Base-by-base conservation (phyloP, 2,113 vertebrate species). In the Xenopus laevis region DNA sequence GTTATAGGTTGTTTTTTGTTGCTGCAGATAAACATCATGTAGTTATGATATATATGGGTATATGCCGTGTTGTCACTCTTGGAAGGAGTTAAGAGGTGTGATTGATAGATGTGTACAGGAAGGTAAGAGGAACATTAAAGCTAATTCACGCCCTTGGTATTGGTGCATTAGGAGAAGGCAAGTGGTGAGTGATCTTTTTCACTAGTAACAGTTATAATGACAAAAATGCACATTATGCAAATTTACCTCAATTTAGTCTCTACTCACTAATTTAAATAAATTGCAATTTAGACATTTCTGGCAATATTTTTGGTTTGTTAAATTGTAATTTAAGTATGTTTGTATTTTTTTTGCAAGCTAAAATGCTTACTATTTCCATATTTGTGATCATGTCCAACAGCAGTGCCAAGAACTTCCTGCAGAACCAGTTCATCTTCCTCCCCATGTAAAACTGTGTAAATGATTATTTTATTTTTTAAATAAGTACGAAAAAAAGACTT, bases 371-470 rank as follows among this genome's bases (percentile, higher is more conserved):
- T 20, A 12, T 21, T 20, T 11, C 68, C 57, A 21, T 62, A 52
- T 17, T 16, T 62, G 40, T 12, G 23, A 58, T 65, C 45, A 9
- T 62, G 65, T 52, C 10, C 67, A 33, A 57, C 53, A 44, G 52
- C 27, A n/a, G 16, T 57, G 67, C 64, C 13, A 68, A 40, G 30
- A 20, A 1, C n/a, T 12, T 10, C 21, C 10, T 13, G 13, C 30
- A n/a, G 15, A 20, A 53, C 16, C 17, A 23, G 45, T 63, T 68
- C 52, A 82, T 53, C 58, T 76, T 76, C 73, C 66, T 76, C 47
- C 18, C 27, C 33, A 17, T 94, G 94, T 92, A 93, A 93, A 95
- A 94, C 93, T 94, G 89, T 94, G 93, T 95, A 94, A 92, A 93
- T 91, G 86, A 90, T 87, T 87, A 82, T 27, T 27, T 27, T n/a